These are phyloP conservation scores for Synanthedon formicaeformis DNA, from an alignment of 2,888 invertebrate genomes.

Conservation along the genomic window DNA sequence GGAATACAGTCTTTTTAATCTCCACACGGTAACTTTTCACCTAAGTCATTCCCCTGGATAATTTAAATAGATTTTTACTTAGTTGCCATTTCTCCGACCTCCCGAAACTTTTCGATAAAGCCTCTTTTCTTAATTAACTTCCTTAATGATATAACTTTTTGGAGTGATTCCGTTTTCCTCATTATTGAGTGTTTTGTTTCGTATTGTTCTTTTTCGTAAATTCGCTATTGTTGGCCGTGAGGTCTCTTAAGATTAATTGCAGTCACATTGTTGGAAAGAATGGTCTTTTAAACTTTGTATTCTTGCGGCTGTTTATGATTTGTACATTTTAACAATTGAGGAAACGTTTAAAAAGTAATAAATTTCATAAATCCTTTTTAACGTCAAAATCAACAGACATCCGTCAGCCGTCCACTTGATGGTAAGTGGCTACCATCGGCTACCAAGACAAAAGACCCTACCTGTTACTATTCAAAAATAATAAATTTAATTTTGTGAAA, in stretches of 20 bases:
- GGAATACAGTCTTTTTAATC: not conserved
- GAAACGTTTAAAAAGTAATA: too few species aligned
- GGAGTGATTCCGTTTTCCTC: constrained; percentile 9
- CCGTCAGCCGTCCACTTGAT: too few species aligned
- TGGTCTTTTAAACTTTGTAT: too few species aligned
- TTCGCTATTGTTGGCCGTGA: not conserved
- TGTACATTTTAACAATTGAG: too few species aligned
- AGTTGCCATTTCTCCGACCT: constrained; percentile 3
- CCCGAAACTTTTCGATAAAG: constrained; percentile 35
- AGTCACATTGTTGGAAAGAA: not conserved
- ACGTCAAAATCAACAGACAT: too few species aligned
- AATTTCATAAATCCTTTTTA: too few species aligned
- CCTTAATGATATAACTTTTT: constrained; percentile 25
- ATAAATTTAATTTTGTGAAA: too few species aligned
- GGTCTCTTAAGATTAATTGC: not conserved
- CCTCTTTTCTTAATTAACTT: constrained; percentile 37
- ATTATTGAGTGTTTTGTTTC: constrained; percentile 15
- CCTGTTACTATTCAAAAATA: too few species aligned
- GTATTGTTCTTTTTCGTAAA: constrained; percentile 15
- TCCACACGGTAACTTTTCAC: constrained; percentile 3
- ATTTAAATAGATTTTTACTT: constrained; percentile 6
- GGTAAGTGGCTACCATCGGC: too few species aligned
- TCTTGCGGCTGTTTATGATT: too few species aligned
- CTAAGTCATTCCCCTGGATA: constrained; percentile 7
- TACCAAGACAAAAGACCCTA: too few species aligned